Conservation (phyloP, 2,888 invertebrate genomes). For the Ectemnius continuus region DNA sequence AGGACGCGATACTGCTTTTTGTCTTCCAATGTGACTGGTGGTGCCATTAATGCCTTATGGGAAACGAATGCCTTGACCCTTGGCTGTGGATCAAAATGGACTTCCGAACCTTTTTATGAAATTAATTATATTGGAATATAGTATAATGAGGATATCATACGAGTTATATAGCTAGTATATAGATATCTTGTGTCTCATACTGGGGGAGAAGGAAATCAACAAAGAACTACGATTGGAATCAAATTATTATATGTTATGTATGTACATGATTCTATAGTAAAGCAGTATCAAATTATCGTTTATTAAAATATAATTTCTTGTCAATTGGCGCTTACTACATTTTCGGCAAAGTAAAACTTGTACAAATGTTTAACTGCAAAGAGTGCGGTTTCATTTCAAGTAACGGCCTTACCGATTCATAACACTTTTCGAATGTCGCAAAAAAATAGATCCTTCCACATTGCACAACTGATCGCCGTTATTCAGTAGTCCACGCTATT, state of each 20-base stretch:
- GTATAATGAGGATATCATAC: constrained; percentile 18
- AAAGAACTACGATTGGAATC: constrained; percentile 14
- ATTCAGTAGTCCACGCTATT: neutral
- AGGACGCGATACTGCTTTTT: constrained; percentile 21
- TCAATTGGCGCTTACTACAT: constrained; percentile 38
- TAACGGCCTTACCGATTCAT: too few species aligned
- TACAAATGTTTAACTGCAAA: constrained; percentile 25
- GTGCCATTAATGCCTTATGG: constrained; percentile 17
- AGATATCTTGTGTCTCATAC: too few species aligned
- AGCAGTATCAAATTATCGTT: constrained; percentile 57
- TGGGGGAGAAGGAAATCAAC: neutral
- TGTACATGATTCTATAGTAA: constrained; percentile 62
- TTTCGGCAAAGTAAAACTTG: constrained; percentile 33
- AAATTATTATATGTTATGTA: constrained; percentile 44
- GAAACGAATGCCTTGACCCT: constrained; percentile 33
- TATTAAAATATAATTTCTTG: constrained; percentile 57
- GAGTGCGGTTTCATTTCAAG: constrained; percentile 13
- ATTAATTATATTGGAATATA: constrained; percentile 15
- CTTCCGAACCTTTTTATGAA: constrained; percentile 40
- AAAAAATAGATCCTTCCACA: too few species aligned
- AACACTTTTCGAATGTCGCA: too few species aligned
- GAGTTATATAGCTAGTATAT: neutral
- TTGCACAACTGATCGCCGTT: too few species aligned
- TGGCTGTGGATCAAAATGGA: constrained; percentile 49
- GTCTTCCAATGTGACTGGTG: constrained; percentile 12